Evolutionary conservation across 2,888 invertebrate species (phyloP).

Genomic region (Oithona nana): DNA sequence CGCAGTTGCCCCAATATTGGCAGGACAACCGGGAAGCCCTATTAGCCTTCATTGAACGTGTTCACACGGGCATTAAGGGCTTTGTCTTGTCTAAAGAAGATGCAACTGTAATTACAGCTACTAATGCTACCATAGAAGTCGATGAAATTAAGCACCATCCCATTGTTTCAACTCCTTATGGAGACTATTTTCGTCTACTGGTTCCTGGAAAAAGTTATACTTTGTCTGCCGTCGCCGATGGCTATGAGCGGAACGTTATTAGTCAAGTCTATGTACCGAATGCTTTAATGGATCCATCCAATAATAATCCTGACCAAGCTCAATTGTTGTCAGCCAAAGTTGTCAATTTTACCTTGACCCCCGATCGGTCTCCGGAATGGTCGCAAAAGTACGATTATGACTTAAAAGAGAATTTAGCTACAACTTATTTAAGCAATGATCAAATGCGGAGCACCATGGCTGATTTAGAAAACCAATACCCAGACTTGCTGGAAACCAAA

Average conservation of each 20-base stretch:
- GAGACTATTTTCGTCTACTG: slow-evolving; percentile 84
- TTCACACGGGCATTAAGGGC: slow-evolving; percentile 51
- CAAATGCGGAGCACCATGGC: slow-evolving; percentile 45
- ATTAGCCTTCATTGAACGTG: slow-evolving; percentile 63
- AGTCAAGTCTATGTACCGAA: neutral
- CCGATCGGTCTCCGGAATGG: slow-evolving; percentile 64
- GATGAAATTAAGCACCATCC: slow-evolving; percentile 52
- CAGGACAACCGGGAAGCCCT: slow-evolving; percentile 67
- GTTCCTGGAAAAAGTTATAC: slow-evolving; percentile 59
- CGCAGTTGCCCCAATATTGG: slow-evolving; percentile 61
- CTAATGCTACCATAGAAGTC: slow-evolving; percentile 52
- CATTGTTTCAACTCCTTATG: slow-evolving; percentile 38
- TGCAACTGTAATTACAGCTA: slow-evolving; percentile 40
- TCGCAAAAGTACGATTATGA: slow-evolving; percentile 29
- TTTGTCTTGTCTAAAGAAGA: slow-evolving; percentile 56
- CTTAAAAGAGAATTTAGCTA: slow-evolving; percentile 29
- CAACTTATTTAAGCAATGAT: slow-evolving; percentile 42
- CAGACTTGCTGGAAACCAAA: slow-evolving; percentile 46
- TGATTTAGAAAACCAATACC: slow-evolving; percentile 46
- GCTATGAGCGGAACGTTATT: slow-evolving; percentile 32
- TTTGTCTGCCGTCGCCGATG: slow-evolving; percentile 48
- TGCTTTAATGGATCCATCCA: slow-evolving; percentile 4
- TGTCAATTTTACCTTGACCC: slow-evolving; percentile 57
- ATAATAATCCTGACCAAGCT: neutral
- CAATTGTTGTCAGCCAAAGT: neutral